Percentiles rank a stretch among this genome's conserved stretches.
These are phyloP conservation scores for Fragum sueziense DNA, from an alignment of 2,888 invertebrate species.

Conservation along the genomic window DNA sequence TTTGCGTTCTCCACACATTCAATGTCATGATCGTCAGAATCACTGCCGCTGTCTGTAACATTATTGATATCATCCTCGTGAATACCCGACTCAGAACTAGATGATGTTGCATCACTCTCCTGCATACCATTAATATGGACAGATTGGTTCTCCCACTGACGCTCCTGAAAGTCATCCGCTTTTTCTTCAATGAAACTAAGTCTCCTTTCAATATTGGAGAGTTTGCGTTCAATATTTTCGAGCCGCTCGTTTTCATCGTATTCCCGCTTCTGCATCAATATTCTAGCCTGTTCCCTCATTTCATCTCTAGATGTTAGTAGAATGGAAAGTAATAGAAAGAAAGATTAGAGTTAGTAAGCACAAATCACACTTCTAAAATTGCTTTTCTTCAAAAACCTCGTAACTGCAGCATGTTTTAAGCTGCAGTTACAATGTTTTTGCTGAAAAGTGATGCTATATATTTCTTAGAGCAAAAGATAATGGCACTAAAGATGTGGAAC, in stretches of 20 bases:
- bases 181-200: conserved; percentile 52
- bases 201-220: conserved; percentile 52
- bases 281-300: conserved; percentile 31
- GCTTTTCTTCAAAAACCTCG: too few species aligned
- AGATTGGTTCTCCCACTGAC: background rate
- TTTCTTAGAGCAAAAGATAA: too few species aligned
- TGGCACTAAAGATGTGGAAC: too few species aligned
- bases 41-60: conserved; percentile 21
- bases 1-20: conserved; percentile 3
- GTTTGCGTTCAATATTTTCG: conserved; percentile 51
- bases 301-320: conserved; percentile 38
- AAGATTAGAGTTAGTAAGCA: conserved; percentile 14
- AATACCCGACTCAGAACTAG: conserved; percentile 64
- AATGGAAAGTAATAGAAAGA: conserved; percentile 18
- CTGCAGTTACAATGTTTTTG: too few species aligned
- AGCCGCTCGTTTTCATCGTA: conserved; percentile 37
- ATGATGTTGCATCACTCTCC: conserved; percentile 6
- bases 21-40: conserved; percentile 1
- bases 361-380: too few species aligned
- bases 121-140: conserved; percentile 17
- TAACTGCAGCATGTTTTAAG: too few species aligned
- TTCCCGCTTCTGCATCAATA: conserved; percentile 23
- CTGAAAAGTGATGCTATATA: too few species aligned
- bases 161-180: conserved; percentile 28
- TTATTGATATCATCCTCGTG: conserved; percentile 40